Percentiles rank a stretch among this genome's conserved stretches.
Conservation (phyloP, 2,797 vertebrate genomes). For the Pyrrhura leucotis region DNA sequence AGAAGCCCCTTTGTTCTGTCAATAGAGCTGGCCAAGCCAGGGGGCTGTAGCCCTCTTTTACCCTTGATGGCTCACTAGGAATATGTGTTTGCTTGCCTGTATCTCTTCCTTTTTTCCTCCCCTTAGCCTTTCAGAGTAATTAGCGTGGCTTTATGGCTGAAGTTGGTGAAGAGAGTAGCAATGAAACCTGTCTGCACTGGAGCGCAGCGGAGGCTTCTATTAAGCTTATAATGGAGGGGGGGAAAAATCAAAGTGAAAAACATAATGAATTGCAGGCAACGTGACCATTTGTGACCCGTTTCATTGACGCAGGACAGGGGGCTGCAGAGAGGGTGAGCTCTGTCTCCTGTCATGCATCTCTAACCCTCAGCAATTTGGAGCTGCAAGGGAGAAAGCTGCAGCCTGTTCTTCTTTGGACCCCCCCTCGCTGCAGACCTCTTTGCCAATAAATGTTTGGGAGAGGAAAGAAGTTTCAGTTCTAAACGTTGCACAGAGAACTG, state of each 20-base stretch:
- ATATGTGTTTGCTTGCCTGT: neutral
- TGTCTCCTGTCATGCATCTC: neutral
- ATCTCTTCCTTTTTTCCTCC: neutral
- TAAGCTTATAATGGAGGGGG: neutral
- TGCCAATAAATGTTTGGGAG: neutral
- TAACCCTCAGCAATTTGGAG: neutral
- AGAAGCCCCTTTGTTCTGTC: slow-evolving; percentile 30
- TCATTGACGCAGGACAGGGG: neutral
- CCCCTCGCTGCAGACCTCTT: fast-evolving
- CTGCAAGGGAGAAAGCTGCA: neutral
- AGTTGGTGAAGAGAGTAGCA: neutral
- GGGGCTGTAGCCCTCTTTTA: neutral
- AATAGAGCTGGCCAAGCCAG: neutral
- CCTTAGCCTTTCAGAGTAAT: slow-evolving; percentile 29
- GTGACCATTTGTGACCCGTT: neutral
- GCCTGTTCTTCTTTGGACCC: neutral
- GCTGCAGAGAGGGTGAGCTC: neutral
- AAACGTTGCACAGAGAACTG: neutral
- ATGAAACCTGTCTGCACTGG: neutral
- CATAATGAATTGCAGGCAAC: neutral
- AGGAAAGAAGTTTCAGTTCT: neutral
- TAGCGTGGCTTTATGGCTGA: slow-evolving; percentile 7
- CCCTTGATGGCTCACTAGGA: neutral
- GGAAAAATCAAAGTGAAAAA: neutral
- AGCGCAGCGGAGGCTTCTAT: neutral